Conservation (phyloP, 2,113 vertebrate genomes). For the Nibea coibor region DNA sequence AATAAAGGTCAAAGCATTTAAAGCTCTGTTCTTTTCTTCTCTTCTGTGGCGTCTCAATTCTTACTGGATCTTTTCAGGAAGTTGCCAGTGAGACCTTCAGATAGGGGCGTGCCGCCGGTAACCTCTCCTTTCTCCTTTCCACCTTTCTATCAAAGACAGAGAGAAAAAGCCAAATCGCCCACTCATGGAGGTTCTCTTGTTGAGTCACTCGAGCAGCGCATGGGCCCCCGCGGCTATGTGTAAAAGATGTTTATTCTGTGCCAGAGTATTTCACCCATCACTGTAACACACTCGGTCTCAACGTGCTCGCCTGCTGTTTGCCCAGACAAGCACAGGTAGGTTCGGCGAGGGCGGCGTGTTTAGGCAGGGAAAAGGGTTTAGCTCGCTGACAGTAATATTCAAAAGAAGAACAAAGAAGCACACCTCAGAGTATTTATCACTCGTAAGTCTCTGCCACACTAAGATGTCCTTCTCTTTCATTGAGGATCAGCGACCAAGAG, state of each 20-base stretch:
- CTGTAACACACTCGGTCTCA: conserved; percentile 29
- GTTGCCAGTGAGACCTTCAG: conserved; percentile 24
- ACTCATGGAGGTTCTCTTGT: conserved; percentile 57
- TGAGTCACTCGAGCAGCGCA: conserved; percentile 50
- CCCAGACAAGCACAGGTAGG: conserved; percentile 67
- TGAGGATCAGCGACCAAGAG: conserved; percentile 43
- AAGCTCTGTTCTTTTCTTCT: conserved; percentile 18
- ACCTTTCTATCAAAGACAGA: conserved; percentile 27
- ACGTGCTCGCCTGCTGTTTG: conserved; percentile 35
- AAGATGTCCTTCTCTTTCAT: conserved; percentile 42
- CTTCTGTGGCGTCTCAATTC: neutral
- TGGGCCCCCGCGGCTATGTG: conserved; percentile 54
- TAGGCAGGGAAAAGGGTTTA: conserved; percentile 51
- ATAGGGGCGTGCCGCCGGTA: conserved; percentile 52
- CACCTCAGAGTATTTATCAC: conserved; percentile 63
- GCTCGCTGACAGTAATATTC: conserved; percentile 54
- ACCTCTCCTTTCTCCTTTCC: conserved; percentile 18
- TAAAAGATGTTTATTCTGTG: conserved; percentile 58
- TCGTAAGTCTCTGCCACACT: conserved; percentile 45
- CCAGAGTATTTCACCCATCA: conserved; percentile 54
- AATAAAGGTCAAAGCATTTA: conserved; percentile 53
- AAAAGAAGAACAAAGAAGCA: conserved; percentile 55
- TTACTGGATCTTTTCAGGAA: conserved; percentile 32
- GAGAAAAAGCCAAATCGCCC: conserved; percentile 51
- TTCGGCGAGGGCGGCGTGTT: conserved; percentile 57